A percentile compares a stretch with the other conserved stretches of the same genome.
These are phyloP conservation scores for Apodemus speciosus DNA, from an alignment of 2,113 vertebrate genomes.

Conservation along the genomic window DNA sequence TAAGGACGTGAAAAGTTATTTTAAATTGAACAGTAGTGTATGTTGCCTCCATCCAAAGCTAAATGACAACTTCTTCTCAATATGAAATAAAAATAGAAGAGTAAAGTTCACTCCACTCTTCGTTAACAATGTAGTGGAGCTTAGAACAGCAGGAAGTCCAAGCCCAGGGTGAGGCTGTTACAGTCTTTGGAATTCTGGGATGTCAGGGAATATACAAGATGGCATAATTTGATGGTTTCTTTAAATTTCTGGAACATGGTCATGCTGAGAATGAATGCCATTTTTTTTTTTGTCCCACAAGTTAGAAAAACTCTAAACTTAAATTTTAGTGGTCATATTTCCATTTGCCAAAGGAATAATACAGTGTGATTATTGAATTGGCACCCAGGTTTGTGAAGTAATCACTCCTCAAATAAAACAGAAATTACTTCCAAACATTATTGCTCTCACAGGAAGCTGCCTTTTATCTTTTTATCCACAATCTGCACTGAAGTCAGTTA, in stretches of 20 bases:
- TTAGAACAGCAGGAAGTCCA: conserved; percentile 4
- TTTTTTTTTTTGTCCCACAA: conserved; percentile 28
- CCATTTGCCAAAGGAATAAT: conserved; percentile 22
- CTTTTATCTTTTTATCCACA: neutral
- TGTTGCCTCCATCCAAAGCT: conserved; percentile 57
- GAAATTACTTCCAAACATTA: conserved; percentile 51
- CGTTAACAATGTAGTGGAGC: neutral
- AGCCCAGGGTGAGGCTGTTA: neutral
- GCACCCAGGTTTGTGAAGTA: neutral
- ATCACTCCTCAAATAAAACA: conserved; percentile 30
- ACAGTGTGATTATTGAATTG: neutral
- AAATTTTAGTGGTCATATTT: conserved; percentile 37
- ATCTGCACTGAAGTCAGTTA: conserved; percentile 20
- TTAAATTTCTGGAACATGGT: conserved; percentile 18
- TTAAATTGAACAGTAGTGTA: neutral
- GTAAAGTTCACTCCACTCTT: neutral
- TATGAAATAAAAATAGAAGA: conserved; percentile 54
- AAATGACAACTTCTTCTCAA: conserved; percentile 59
- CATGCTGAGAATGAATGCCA: neutral
- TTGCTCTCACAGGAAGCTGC: conserved; percentile 7
- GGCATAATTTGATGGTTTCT: conserved; percentile 30
- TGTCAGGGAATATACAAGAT: conserved; percentile 22
- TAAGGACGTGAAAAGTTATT: conserved; percentile 53
- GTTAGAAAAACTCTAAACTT: conserved; percentile 47
- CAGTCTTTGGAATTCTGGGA: neutral